Base-by-base conservation (phyloP, 2,888 invertebrate genomes). In the Flabesymbios commensalis region DNA sequence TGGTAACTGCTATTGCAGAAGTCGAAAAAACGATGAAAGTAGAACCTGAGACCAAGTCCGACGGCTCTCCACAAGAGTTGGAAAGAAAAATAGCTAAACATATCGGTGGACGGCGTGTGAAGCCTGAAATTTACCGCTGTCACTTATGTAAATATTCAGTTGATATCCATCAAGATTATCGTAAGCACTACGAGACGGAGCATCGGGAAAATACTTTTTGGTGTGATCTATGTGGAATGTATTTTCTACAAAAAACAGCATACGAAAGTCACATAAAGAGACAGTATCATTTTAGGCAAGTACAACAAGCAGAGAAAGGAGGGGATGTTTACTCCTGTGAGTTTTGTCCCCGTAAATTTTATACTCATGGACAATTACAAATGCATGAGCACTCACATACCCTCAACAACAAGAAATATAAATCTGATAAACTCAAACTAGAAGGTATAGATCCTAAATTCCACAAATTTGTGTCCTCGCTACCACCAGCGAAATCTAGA, bases 151-250 rank as follows among this genome's bases (percentile, higher is more conserved):
- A n/a, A n/a, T n/a, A n/a, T n/a, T n/a, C n/a, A n/a, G n/a, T n/a
- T n/a, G n/a, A n/a, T n/a, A n/a, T n/a, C n/a, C n/a, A n/a, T n/a
- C n/a, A n/a, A n/a, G n/a, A n/a, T n/a, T n/a, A n/a, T n/a, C n/a
- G n/a, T n/a, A n/a, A n/a, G n/a, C n/a, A n/a, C n/a, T n/a, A n/a
- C n/a, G n/a, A n/a, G n/a, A n/a, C n/a, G n/a, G n/a, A 22, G 10
- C 10, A 45, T 45, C 7, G 7, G 10, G 45, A 7, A 22, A 7
- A 45, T 22, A 22, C 7, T 22, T 22, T n/a, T 45, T 10, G 10
- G 45, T 78, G 79, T 65, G 71, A 74, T 29, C 58, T 73, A 0
- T 80, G 80, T 65, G 73, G 73, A 47, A 64, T 73, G 36, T 68
- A 72, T 1, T 78, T 78, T 57, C 59, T 75, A 31, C 71, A 41